Percentiles rank a stretch among this genome's conserved stretches.
Evolutionary conservation across 2,888 invertebrate species (phyloP).

Genomic region (Tenthredo notha): DNA sequence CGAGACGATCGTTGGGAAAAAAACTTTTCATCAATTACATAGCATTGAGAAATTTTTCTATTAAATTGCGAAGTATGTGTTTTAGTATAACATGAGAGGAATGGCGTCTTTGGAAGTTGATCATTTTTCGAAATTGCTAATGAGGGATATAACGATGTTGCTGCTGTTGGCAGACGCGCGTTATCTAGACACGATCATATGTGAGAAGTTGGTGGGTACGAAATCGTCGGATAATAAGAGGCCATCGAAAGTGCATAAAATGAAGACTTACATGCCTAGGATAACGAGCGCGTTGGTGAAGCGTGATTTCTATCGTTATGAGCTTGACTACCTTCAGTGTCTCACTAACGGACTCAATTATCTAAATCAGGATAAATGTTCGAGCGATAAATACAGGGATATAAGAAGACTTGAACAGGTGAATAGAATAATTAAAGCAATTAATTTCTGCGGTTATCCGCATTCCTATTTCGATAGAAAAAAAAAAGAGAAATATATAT

Average conservation of each 20-base stretch:
- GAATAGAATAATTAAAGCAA: neutral
- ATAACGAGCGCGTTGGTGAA: neutral
- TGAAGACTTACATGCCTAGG: neutral
- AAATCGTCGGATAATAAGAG: neutral
- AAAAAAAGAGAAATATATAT: neutral
- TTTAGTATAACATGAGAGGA: neutral
- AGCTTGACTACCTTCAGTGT: neutral
- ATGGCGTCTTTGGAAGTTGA: neutral
- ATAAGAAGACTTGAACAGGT: neutral
- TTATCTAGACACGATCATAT: conserved; percentile 32
- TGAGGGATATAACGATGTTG: neutral
- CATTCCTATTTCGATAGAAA: neutral
- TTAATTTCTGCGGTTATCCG: neutral
- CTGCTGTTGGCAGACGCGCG: conserved; percentile 16
- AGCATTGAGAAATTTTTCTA: neutral
- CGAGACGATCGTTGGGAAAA: neutral
- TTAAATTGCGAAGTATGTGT: neutral
- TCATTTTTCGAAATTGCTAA: neutral
- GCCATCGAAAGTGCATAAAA: neutral
- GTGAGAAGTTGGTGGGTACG: conserved; percentile 14
- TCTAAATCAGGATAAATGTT: neutral
- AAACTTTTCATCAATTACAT: neutral
- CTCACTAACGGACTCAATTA: neutral
- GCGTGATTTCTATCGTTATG: conserved; percentile 23
- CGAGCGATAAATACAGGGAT: neutral